These are phyloP conservation scores for Drosophila tsacasi DNA, from an alignment of 1,140 invertebrate genomes.

Conservation along the genomic window DNA sequence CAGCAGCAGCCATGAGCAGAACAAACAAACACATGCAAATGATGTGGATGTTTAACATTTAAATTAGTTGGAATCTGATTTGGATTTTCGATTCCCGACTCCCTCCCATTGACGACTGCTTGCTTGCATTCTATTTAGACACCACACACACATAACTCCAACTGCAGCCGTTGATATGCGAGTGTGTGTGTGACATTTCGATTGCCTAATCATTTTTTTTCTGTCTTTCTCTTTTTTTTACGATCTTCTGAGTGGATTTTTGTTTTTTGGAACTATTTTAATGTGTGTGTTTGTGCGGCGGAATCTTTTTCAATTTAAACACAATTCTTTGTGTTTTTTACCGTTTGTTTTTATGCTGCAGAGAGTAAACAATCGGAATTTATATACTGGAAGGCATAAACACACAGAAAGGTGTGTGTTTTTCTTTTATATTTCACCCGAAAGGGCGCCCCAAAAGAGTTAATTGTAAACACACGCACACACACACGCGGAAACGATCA, in stretches of 20 bases:
- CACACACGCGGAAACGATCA: constrained; percentile 28
- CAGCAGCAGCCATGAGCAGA: constrained; percentile 14
- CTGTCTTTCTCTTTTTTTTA: constrained; percentile 25
- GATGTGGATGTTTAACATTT: constrained; percentile 62
- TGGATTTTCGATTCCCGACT: constrained; percentile 25
- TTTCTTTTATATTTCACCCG: not conserved
- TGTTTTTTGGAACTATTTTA: constrained; percentile 49
- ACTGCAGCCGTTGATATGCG: not conserved
- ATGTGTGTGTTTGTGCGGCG: constrained; percentile 15
- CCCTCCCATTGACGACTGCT: constrained; percentile 31
- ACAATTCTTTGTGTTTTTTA: constrained; percentile 28
- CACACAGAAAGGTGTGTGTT: constrained; percentile 18
- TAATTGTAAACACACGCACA: constrained; percentile 52
- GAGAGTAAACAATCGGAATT: constrained; percentile 57
- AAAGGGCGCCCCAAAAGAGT: constrained; percentile 23
- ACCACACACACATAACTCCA: not conserved
- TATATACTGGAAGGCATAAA: constrained; percentile 54
- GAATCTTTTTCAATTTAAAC: constrained; percentile 40
- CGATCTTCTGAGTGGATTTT: constrained; percentile 44
- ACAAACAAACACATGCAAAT: constrained; percentile 25
- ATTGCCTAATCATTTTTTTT: constrained; percentile 69
- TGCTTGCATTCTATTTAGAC: constrained; percentile 60
- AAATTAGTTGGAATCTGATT: constrained; percentile 77
- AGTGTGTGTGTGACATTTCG: constrained; percentile 55
- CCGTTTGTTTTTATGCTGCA: constrained; percentile 20